A percentile compares a stretch with the other conserved stretches of the same genome.
phyloP scores from a whole-genome alignment of 2,113 vertebrate species.

The Raja brachyura region DNA sequence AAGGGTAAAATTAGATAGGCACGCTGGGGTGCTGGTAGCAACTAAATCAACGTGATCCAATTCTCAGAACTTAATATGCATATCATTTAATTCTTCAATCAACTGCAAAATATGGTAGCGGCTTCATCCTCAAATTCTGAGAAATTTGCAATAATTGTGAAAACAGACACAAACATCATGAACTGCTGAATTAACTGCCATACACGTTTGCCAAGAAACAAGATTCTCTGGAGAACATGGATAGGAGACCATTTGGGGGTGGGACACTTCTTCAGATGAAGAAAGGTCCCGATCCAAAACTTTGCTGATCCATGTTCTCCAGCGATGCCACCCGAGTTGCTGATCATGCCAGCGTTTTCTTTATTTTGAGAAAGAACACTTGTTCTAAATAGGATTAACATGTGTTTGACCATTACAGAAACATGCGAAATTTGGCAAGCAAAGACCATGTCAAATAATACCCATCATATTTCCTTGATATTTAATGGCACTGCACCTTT shows the following conservation, averaged over 20 bases:
- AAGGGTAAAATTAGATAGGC: not conserved
- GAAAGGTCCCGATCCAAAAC: too few relatives aligned
- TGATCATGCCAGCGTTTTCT: too few relatives aligned
- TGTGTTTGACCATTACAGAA: too few relatives aligned
- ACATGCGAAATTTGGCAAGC: not conserved
- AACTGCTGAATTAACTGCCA: not conserved
- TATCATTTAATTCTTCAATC: not conserved
- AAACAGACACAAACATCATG: not conserved
- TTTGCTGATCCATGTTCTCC: too few relatives aligned
- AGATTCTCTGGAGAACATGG: not conserved
- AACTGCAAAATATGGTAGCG: not conserved
- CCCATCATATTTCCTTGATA: not conserved
- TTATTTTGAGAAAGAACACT: not conserved
- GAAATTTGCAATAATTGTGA: not conserved
- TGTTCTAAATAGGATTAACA: not conserved
- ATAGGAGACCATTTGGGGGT: too few relatives aligned
- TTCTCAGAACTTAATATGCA: not conserved
- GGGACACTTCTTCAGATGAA: too few relatives aligned
- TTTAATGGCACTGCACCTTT: not conserved
- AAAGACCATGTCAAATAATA: not conserved
- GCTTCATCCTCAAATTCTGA: not conserved
- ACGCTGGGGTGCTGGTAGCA: not conserved
- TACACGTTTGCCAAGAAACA: not conserved
- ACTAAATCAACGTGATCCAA: not conserved
- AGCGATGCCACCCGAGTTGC: too few relatives aligned